These are phyloP conservation scores for Haliclona indistincta DNA, from an alignment of 37 sponge, comb jelly and placozoan genomes.

Conservation along the genomic window DNA sequence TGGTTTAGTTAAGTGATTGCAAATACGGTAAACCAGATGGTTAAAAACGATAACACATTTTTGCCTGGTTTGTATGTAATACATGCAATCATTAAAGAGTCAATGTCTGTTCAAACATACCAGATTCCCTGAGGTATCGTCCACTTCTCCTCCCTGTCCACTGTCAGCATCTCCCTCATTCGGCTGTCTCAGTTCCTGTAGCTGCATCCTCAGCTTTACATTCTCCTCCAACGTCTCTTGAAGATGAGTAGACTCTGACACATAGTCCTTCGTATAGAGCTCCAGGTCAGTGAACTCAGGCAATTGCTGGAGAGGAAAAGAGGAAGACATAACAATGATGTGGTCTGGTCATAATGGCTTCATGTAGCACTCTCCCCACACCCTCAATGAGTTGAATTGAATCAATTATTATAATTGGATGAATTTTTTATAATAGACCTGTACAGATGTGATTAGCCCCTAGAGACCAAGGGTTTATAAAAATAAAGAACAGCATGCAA, in stretches of 20 bases:
- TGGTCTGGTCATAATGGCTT: neutral
- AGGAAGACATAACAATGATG: neutral
- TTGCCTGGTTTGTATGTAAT: no score
- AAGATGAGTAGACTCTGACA: neutral
- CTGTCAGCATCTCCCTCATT: neutral
- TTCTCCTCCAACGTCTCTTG: conserved; percentile 30
- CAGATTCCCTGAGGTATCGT: neutral
- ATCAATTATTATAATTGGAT: no score
- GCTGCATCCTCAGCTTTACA: neutral
- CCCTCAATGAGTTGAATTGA: no score
- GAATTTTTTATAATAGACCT: no score
- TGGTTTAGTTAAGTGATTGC: no score
- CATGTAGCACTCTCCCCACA: neutral
- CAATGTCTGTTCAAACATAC: no score
- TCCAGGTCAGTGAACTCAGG: conserved; percentile 34
- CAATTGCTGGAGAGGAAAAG: conserved; percentile 13
- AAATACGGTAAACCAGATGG: no score
- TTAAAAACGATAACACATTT: no score
- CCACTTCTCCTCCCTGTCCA: neutral
- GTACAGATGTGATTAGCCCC: no score
- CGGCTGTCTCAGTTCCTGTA: neutral
- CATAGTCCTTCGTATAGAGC: neutral
- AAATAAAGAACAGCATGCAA: no score
- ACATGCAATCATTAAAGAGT: no score
- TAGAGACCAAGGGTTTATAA: no score